Conservation (phyloP, 2,113 vertebrate species). For the Uropsilus gracilis region DNA sequence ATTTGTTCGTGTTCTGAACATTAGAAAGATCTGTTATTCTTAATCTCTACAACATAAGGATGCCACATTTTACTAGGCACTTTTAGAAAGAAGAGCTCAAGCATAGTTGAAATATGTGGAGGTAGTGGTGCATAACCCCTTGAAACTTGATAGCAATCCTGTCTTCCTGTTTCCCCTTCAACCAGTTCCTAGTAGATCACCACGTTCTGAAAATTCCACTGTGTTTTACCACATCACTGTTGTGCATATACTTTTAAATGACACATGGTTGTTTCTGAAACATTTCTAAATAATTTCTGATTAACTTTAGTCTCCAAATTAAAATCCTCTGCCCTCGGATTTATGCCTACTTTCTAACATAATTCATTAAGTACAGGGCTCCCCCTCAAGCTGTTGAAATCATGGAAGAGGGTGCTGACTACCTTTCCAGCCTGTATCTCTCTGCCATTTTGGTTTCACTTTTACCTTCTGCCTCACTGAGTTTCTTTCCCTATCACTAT, state of each 20-base stretch:
- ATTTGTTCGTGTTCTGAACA: not conserved
- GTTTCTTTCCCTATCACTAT: not conserved
- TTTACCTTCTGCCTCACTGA: not conserved
- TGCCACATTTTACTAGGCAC: not conserved
- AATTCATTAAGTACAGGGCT: no score
- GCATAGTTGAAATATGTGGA: not conserved
- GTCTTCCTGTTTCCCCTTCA: not conserved
- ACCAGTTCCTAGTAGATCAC: not conserved
- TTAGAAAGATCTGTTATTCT: not conserved
- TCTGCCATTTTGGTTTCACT: not conserved
- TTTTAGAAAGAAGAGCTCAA: not conserved
- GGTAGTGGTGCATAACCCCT: not conserved
- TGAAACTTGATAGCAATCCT: not conserved
- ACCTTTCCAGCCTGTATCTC: not conserved
- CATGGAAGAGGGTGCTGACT: not conserved
- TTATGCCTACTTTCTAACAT: not conserved
- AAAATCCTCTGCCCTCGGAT: not conserved
- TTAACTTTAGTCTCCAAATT: not conserved
- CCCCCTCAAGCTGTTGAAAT: not conserved
- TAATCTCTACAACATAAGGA: not conserved
- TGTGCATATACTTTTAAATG: not conserved
- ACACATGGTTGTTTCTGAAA: not conserved
- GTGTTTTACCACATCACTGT: no score
- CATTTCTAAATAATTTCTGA: not conserved
- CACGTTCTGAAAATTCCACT: not conserved